Percentiles rank a stretch among this genome's conserved stretches.
phyloP scores from a whole-genome alignment of 2,888 invertebrate genomes.

The Dioctria rufipes region DNA sequence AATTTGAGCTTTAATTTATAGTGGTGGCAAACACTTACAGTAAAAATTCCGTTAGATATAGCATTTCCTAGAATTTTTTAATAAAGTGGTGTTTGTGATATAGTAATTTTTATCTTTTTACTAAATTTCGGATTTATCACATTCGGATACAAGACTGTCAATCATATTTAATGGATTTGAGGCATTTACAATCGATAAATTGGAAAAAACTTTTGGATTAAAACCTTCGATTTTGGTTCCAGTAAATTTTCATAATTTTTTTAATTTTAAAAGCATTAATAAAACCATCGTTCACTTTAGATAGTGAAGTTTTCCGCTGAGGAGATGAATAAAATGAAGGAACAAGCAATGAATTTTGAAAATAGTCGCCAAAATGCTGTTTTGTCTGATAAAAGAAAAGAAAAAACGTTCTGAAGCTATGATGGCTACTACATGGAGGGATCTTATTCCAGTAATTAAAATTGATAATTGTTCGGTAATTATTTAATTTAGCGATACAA shows the following conservation, averaged over 20 bases:
- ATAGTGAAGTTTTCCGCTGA: conserved; percentile 75
- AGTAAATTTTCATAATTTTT: conserved; percentile 59
- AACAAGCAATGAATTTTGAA: conserved; percentile 76
- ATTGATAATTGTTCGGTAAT: conserved; percentile 89
- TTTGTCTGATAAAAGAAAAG: conserved; percentile 65
- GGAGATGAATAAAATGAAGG: conserved; percentile 74
- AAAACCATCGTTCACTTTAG: conserved; percentile 59
- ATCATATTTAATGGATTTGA: conserved; percentile 95
- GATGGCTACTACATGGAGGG: conserved; percentile 92
- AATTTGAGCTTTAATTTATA: no score
- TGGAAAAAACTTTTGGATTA: conserved; percentile 91
- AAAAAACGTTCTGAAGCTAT: conserved; percentile 83
- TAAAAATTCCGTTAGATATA: no score
- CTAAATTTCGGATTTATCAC: conserved; percentile 86
- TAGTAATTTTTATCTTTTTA: no score
- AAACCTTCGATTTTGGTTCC: conserved; percentile 82
- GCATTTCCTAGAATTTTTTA: no score
- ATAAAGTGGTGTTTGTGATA: no score
- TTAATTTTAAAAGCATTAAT: neutral
- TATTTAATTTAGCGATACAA: no score
- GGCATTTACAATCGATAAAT: conserved; percentile 90
- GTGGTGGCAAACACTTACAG: no score
- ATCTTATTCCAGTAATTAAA: conserved; percentile 96
- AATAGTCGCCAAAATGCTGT: conserved; percentile 75
- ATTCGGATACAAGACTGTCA: conserved; percentile 92